Evolutionary conservation across 2,113 vertebrate species (phyloP).

Genomic region (Paratilapia polleni): DNA sequence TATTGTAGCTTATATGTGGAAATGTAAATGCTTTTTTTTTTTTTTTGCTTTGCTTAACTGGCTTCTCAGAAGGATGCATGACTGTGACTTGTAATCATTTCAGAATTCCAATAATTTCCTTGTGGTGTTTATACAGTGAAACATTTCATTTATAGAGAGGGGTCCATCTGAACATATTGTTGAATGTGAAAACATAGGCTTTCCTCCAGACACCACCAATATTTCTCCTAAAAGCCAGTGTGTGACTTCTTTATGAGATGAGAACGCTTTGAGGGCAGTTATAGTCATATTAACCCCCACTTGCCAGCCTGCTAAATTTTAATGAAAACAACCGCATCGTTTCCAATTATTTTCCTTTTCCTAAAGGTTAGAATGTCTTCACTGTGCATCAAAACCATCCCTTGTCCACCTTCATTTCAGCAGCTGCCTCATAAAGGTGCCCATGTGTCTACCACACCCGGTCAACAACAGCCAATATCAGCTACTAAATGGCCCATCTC

Average conservation of each 20-base stretch:
- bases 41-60: not conserved
- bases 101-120: conserved; percentile 61
- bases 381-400: conserved; percentile 50
- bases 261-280: conserved; percentile 48
- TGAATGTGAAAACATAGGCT: conserved; percentile 69
- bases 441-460: conserved; percentile 72
- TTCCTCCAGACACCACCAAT: conserved; percentile 59
- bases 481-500: conserved; percentile 76
- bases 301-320: conserved; percentile 32
- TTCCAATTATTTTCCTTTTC: conserved; percentile 68
- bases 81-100: conserved; percentile 59
- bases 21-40: not conserved
- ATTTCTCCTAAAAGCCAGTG: conserved; percentile 50
- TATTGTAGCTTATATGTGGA: not conserved
- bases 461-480: conserved; percentile 73
- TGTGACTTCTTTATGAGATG: conserved; percentile 48
- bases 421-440: conserved; percentile 74
- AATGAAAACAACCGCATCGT: conserved; percentile 57
- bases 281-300: conserved; percentile 36
- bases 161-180: conserved; percentile 62
- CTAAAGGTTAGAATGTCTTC: conserved; percentile 50
- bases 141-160: conserved; percentile 61
- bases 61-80: conserved; percentile 36
- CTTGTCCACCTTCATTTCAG: conserved; percentile 50
- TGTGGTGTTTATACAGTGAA: conserved; percentile 69